phyloP scores from a whole-genome alignment of 2,113 vertebrate species.

The Tragelaphus scriptus region DNA sequence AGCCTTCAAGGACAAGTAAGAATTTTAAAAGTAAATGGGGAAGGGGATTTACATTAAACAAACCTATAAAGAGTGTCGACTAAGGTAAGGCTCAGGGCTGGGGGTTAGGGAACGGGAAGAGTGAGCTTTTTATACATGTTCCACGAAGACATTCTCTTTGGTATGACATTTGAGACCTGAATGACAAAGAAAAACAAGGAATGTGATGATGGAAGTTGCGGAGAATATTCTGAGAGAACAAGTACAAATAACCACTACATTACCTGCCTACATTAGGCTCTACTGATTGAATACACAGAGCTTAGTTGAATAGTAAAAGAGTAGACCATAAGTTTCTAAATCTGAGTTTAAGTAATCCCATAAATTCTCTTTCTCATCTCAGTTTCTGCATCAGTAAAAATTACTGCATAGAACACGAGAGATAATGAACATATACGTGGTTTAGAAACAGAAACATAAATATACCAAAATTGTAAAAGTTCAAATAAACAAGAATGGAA shows the following conservation, averaged over 20 bases:
- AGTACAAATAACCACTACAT: not conserved
- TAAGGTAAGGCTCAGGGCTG: not conserved
- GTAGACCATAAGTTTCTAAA: not conserved
- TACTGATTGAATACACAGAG: not conserved
- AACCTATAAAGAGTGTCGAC: not conserved
- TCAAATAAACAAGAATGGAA: not conserved
- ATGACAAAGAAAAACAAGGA: conserved; percentile 14
- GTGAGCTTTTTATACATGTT: not conserved
- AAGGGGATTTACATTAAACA: not conserved
- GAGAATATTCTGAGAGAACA: not conserved
- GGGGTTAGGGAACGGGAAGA: not conserved
- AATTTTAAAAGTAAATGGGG: not conserved
- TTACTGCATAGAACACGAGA: not conserved
- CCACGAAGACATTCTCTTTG: not conserved
- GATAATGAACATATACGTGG: not conserved
- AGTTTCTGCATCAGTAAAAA: not conserved
- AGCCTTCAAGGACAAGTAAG: not conserved
- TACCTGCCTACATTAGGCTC: not conserved
- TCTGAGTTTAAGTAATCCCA: not conserved
- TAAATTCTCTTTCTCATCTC: not conserved
- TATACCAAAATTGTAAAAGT: not conserved
- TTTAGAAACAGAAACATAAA: not conserved
- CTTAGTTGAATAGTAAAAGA: not conserved
- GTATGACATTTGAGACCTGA: not conserved
- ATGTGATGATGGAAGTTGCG: not conserved